A percentile compares a stretch with the other conserved stretches of the same genome.
Evolutionary conservation across 2,113 vertebrate species (phyloP).

Genomic region (Xerus inauris): DNA sequence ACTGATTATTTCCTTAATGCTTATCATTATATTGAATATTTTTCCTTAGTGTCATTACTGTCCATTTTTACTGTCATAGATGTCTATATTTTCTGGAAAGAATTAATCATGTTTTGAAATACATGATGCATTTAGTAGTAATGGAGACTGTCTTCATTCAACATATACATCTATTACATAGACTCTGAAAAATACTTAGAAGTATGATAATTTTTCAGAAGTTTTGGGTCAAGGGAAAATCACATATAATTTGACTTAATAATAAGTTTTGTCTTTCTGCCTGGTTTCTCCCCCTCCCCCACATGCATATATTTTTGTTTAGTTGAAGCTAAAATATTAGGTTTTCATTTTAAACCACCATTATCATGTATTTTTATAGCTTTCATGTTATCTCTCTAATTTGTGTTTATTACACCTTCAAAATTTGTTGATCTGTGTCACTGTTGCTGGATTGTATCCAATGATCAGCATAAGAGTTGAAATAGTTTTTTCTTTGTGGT

Average conservation of each 20-base stretch:
- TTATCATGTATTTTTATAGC: not conserved
- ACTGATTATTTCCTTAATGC: not conserved
- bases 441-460: not conserved
- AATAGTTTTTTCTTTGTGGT: not conserved
- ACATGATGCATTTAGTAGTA: not conserved
- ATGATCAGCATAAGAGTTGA: not conserved
- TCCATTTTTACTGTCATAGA: not conserved
- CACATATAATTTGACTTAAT: not conserved
- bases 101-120: not conserved
- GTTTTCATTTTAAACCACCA: not conserved
- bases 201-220: not conserved
- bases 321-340: not conserved
- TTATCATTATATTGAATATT: not conserved
- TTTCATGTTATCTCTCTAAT: not conserved
- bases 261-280: not conserved
- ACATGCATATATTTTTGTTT: not conserved
- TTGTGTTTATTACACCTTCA: not conserved
- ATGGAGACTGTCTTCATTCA: not conserved
- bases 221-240: not conserved
- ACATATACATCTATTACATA: not conserved
- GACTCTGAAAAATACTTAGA: not conserved
- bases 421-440: not conserved
- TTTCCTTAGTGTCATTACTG: not conserved
- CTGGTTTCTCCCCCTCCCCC: not conserved
- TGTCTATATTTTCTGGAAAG: not conserved